These are phyloP conservation scores for Andricus quercusramuli DNA, from an alignment of 2,888 invertebrate species.

Conservation along the genomic window DNA sequence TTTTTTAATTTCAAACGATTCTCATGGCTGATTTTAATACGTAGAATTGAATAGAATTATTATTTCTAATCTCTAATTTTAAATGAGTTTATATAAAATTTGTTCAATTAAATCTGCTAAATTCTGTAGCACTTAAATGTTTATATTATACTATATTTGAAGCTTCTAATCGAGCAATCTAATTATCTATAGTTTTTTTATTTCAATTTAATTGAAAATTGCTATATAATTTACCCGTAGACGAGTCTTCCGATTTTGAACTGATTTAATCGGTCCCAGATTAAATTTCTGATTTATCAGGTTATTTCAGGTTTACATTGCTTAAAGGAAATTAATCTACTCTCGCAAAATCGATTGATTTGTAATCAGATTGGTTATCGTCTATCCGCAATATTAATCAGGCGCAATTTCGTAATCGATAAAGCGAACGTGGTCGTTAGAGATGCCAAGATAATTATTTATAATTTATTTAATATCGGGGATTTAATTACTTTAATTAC, in stretches of 20 bases:
- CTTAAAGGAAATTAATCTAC: constrained; percentile 36
- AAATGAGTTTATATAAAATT: too few relatives aligned
- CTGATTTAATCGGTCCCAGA: neutral
- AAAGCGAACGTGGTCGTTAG: constrained; percentile 57
- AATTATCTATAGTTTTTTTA: too few relatives aligned
- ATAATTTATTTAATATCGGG: constrained; percentile 68
- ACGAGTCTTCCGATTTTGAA: neutral
- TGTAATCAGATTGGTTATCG: constrained; percentile 33
- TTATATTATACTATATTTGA: too few relatives aligned
- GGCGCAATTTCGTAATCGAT: constrained; percentile 18
- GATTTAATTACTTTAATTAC: constrained; percentile 69
- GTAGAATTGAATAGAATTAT: too few relatives aligned
- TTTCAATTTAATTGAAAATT: neutral
- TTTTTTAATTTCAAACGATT: too few relatives aligned
- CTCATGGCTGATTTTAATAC: too few relatives aligned
- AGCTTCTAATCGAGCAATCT: too few relatives aligned
- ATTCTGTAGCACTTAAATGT: too few relatives aligned
- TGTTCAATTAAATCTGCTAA: too few relatives aligned
- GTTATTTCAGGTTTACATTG: constrained; percentile 6
- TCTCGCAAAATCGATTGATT: constrained; percentile 29
- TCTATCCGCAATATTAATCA: constrained; percentile 29
- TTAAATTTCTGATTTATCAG: constrained; percentile 24
- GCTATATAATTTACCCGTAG: neutral
- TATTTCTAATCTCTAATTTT: too few relatives aligned
- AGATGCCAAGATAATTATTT: constrained; percentile 66